phyloP scores from a whole-genome alignment of 2,797 vertebrate species.

The Philypnodon macrostomus region DNA sequence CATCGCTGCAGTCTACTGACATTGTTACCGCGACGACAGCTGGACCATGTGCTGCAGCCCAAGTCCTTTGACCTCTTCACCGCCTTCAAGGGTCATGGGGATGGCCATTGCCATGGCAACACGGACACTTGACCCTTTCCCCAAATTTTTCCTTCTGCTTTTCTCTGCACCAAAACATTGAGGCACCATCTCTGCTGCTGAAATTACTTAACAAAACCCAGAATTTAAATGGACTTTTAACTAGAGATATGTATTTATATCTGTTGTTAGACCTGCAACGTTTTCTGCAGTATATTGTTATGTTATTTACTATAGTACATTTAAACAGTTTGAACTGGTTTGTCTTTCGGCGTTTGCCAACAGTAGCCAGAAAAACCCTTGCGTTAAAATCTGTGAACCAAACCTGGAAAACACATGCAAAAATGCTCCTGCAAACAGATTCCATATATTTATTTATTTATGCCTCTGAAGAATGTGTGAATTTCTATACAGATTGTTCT shows the following conservation, averaged over 20 bases:
- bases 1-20: conserved; percentile 48
- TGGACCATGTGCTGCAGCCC: conserved; percentile 64
- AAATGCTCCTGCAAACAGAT: conserved; percentile 63
- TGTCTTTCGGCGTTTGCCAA: conserved; percentile 50
- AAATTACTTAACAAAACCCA: conserved; percentile 50
- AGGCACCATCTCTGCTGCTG: conserved; percentile 73
- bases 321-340: conserved; percentile 59
- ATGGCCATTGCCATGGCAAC: conserved; percentile 67
- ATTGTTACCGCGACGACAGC: conserved; percentile 65
- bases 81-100: conserved; percentile 55
- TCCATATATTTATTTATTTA: conserved; percentile 79
- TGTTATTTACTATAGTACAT: conserved; percentile 46
- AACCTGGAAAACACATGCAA: conserved; percentile 64
- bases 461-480: conserved; percentile 52
- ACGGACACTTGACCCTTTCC: conserved; percentile 68
- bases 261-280: conserved; percentile 54
- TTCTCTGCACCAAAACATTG: conserved; percentile 61
- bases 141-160: conserved; percentile 49
- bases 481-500: conserved; percentile 57
- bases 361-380: conserved; percentile 56
- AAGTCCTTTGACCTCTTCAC: conserved; percentile 60
- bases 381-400: conserved; percentile 74
- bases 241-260: conserved; percentile 59
- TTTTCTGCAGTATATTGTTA: conserved; percentile 55
- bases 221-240: conserved; percentile 55